Evolutionary conservation across 1,140 invertebrate genomes (phyloP).

Genomic region (Manduca sexta): DNA sequence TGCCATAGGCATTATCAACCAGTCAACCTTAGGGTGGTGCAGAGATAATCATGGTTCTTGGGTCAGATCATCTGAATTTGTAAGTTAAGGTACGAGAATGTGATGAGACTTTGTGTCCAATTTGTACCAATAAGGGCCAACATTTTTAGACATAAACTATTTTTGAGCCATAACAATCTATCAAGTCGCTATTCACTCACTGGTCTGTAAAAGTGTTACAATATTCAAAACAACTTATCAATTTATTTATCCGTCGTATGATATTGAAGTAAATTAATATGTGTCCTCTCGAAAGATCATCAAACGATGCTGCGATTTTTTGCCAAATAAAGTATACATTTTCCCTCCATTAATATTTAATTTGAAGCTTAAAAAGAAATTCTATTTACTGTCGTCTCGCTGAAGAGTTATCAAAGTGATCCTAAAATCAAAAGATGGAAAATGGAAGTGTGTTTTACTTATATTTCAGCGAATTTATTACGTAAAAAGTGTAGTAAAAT

Average conservation of each 20-base stretch:
- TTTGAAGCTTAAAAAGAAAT: constrained; percentile 4
- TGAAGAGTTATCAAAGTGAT: constrained; percentile 5
- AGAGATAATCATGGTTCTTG: no score
- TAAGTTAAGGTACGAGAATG: no score
- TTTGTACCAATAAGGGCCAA: no score
- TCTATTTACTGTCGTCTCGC: constrained; percentile 1
- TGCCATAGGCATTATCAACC: no score
- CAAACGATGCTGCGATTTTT: constrained; percentile 2
- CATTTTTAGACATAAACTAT: no score
- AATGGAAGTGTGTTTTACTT: not conserved
- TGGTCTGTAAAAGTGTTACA: no score
- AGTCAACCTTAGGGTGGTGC: no score
- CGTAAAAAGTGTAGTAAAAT: not conserved
- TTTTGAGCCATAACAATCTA: no score
- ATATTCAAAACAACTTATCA: no score
- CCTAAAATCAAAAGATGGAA: constrained; percentile 2
- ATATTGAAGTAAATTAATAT: constrained; percentile 5
- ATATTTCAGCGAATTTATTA: not conserved
- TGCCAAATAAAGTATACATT: constrained; percentile 3
- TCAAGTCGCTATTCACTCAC: no score
- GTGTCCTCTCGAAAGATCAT: not conserved
- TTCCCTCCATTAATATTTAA: constrained; percentile 9
- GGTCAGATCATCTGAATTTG: no score
- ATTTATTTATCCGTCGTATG: not conserved
- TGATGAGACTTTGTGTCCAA: no score